A percentile compares a stretch with the other conserved stretches of the same genome.
Evolutionary conservation across 2,113 vertebrate genomes (phyloP).

Genomic region (Mastomys coucha): DNA sequence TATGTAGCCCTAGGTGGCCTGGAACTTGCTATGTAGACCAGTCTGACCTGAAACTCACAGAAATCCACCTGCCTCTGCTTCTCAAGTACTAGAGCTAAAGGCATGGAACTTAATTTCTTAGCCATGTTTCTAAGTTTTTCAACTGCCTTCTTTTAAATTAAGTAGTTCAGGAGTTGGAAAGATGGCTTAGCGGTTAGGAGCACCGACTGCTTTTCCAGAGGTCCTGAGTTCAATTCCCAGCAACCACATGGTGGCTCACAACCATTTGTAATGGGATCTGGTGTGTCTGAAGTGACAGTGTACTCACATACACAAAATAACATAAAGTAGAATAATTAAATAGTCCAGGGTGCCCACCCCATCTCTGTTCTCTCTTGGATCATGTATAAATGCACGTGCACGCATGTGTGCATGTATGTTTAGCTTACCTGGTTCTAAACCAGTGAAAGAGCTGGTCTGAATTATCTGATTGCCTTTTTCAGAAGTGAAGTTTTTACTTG

Average conservation of each 20-base stretch:
- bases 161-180: background rate
- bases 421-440: background rate
- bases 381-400: background rate
- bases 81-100: background rate
- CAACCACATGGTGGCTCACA: too few species aligned
- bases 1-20: background rate
- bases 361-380: background rate
- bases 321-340: background rate
- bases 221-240: too few species aligned
- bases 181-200: background rate
- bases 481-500: background rate
- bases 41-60: background rate
- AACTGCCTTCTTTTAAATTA: background rate
- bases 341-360: background rate
- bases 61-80: background rate
- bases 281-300: too few species aligned
- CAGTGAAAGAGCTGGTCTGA: background rate
- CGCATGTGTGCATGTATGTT: background rate
- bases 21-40: background rate
- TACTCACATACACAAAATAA: too few species aligned
- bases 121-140: background rate
- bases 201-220: too few species aligned
- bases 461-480: background rate
- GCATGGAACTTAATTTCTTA: background rate
- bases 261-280: too few species aligned